Evolutionary conservation across 2,797 vertebrate species (phyloP).

Genomic region (Chelonia mydas): DNA sequence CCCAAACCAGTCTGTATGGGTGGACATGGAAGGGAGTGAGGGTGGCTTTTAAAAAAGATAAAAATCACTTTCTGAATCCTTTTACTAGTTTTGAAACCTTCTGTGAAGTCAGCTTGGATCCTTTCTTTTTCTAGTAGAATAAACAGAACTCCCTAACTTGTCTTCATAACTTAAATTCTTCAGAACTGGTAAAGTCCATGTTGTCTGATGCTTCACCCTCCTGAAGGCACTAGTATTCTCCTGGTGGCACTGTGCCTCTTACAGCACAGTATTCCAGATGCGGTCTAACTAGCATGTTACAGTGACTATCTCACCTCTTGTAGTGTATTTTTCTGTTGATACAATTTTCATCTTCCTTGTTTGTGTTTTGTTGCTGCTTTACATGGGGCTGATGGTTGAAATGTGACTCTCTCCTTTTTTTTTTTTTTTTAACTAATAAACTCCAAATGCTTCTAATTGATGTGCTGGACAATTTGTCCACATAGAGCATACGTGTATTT

Average conservation of each 20-base stretch:
- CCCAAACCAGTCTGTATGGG: not conserved
- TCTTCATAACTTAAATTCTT: slow-evolving; percentile 23
- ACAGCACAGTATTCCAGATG: not conserved
- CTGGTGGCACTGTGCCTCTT: not conserved
- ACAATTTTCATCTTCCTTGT: not conserved
- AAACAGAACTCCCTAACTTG: not conserved
- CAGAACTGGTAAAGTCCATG: not conserved
- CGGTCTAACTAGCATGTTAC: not conserved
- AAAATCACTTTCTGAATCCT: not conserved
- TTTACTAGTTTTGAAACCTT: not conserved
- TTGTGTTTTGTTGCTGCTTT: not conserved
- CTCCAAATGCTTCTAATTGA: not conserved
- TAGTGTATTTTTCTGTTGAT: not conserved
- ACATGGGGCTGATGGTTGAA: not conserved
- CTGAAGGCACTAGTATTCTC: not conserved
- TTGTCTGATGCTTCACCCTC: not conserved
- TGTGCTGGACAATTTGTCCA: not conserved
- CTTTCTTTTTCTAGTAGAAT: not conserved
- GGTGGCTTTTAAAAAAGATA: not conserved
- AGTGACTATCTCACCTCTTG: not conserved
- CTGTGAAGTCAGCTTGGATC: not conserved
- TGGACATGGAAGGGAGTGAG: not conserved
- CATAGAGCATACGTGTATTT: not conserved
- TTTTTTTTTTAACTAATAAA: too few relatives aligned
- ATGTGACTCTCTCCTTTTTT: not conserved